phyloP scores from a whole-genome alignment of 2,113 vertebrate genomes.

The Lasiurus cinereus region DNA sequence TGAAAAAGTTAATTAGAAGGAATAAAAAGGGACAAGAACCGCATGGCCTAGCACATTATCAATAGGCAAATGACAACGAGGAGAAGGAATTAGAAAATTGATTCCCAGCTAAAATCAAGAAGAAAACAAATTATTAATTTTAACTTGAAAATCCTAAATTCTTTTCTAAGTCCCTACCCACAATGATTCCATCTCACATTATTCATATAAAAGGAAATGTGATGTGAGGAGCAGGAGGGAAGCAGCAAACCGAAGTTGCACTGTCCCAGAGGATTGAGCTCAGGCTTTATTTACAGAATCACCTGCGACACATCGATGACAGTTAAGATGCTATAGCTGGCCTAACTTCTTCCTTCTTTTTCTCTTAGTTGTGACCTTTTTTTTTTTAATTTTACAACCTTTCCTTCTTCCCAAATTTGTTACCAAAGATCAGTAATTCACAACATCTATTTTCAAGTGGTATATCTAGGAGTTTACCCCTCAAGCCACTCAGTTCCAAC shows the following conservation, averaged over 20 bases:
- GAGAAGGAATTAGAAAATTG: conserved; percentile 58
- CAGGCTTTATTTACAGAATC: background rate
- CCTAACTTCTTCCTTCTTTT: background rate
- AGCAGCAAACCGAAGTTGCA: background rate
- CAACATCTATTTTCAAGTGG: background rate
- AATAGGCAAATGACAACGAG: conserved; percentile 57
- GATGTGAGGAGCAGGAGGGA: background rate
- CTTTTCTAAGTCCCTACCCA: conserved; percentile 3
- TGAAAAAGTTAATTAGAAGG: conserved; percentile 82
- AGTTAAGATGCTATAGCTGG: background rate
- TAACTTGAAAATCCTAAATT: conserved; percentile 11
- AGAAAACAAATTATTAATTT: background rate
- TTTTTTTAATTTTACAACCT: background rate
- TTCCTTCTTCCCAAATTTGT: background rate
- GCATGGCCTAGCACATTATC: conserved; percentile 52
- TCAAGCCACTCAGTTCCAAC: background rate
- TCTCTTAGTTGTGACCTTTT: background rate
- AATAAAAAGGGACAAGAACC: conserved; percentile 54
- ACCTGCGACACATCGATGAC: background rate
- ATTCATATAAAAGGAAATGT: background rate
- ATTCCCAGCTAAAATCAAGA: conserved; percentile 53
- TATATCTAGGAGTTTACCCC: background rate
- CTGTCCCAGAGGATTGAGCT: background rate
- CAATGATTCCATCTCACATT: background rate
- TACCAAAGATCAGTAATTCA: background rate